Evolutionary conservation across 2,113 vertebrate genomes (phyloP), one percentile per base, ranked within the genome.

Genomic region (Micronycteris hirsuta): DNA sequence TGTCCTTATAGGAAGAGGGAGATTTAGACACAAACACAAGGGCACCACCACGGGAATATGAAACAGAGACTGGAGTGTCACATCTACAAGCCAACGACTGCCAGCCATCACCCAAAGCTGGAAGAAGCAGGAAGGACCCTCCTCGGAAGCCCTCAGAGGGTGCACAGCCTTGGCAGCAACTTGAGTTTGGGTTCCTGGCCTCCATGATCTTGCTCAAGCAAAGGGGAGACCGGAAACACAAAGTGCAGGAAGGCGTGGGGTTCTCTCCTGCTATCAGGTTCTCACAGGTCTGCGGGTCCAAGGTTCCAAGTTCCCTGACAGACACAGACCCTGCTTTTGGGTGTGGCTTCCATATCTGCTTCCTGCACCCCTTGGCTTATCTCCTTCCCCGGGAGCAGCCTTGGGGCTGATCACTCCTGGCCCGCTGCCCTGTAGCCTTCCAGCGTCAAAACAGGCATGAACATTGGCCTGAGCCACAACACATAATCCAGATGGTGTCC

Each of bases 311-410:
- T 22, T 54, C 41, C 12, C 68, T 16, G 71, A 16, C 4, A 10
- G 5, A 19, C 3, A 26, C 24, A 36, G 10, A 45, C 41, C 52
- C 22, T 33, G 89, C 58, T 52, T 67, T 52, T 0, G 28, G 92
- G 89, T 7, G 36, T 49, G 86, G 77, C 67, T 49, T 43, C 81
- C 4, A 1, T 94, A 96, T 97, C 94, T 24, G 58, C 61, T 95
- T 96, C 96, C 96, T 87, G 89, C 88, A 96, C n/a, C 76, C 41
- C 43, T 12, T 43, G 15, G 24, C n/a, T 63, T 38, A 13, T 47
- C 90, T 93, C 45, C 43, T 54, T 16, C 52, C 74, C 31, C 3
- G 67, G 47, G 58, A 20, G 17, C 67, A n/a, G 67, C 15, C 85
- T 26, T 38, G 54, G 49, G 38, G 13, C 36, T 0, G 5, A 16